Percentiles rank a stretch among this genome's conserved stretches.
phyloP scores from a whole-genome alignment of 1,140 invertebrate species.

The Dufourea novaeangliae region DNA sequence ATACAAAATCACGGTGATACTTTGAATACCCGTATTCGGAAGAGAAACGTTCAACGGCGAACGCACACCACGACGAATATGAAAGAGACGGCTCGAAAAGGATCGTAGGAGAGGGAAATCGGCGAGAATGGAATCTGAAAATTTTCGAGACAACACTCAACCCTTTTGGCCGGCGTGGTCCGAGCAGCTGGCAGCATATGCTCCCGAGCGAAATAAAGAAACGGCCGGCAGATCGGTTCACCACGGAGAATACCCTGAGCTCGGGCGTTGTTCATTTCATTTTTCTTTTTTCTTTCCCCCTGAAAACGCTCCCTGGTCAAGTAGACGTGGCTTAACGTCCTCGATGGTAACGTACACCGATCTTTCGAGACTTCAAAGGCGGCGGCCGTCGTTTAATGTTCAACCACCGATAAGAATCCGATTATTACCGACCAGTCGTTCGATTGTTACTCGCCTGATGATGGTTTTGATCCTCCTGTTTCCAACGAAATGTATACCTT shows the following conservation, averaged over 20 bases:
- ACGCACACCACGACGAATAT: too few relatives aligned
- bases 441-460: too few relatives aligned
- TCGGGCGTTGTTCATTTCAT: background rate
- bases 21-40: too few relatives aligned
- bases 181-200: constrained; percentile 68
- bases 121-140: constrained; percentile 58
- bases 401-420: background rate
- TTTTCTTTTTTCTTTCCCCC: background rate
- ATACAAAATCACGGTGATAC: too few relatives aligned
- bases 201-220: constrained; percentile 38
- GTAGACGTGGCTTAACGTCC: background rate
- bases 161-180: constrained; percentile 60
- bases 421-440: background rate
- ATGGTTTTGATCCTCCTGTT: too few relatives aligned
- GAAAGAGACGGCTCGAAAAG: constrained; percentile 9
- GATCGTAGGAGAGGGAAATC: constrained; percentile 47
- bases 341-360: constrained; percentile 4
- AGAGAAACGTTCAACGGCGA: too few relatives aligned
- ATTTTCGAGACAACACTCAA: constrained; percentile 54
- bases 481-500: background rate
- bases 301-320: constrained; percentile 22
- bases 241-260: background rate
- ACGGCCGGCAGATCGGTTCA: constrained; percentile 11
- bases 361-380: background rate
- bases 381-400: background rate